A percentile compares a stretch with the other conserved stretches of the same genome.
Evolutionary conservation across 1,140 invertebrate genomes (phyloP).

Genomic region (Daktulosphaira vitifoliae): DNA sequence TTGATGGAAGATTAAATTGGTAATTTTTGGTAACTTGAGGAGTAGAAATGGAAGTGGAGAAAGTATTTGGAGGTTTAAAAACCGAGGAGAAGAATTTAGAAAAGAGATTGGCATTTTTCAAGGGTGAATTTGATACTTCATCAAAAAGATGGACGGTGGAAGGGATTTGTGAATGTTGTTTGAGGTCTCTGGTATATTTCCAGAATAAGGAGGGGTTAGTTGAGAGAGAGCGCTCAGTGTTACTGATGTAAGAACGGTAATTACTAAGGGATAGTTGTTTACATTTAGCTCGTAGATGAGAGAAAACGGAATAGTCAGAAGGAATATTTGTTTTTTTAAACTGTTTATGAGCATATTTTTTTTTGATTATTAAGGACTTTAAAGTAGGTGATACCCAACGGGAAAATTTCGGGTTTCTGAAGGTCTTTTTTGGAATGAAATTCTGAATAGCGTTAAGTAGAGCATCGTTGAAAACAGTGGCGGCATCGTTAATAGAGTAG

Average conservation of each 20-base stretch:
- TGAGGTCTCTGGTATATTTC: not conserved
- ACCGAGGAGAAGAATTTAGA: too few species aligned
- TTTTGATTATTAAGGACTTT: not conserved
- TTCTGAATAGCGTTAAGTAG: not conserved
- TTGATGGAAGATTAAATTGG: too few species aligned
- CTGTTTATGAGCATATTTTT: not conserved
- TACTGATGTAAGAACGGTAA: not conserved
- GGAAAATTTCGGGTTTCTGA: not conserved
- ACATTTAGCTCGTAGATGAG: not conserved
- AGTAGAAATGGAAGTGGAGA: too few species aligned
- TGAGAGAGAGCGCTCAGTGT: not conserved
- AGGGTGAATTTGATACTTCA: too few species aligned
- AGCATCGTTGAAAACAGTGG: too few species aligned
- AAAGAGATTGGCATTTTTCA: too few species aligned
- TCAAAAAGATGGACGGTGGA: too few species aligned
- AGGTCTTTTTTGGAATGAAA: not conserved
- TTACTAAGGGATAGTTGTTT: not conserved
- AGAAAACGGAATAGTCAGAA: not conserved
- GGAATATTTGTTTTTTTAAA: not conserved
- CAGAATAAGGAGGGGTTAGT: not conserved
- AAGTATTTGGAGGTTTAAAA: too few species aligned
- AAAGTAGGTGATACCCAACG: too few species aligned
- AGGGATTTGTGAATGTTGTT: too few species aligned
- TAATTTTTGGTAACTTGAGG: too few species aligned
- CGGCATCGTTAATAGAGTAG: not conserved